phyloP scores from a whole-genome alignment of 2,888 invertebrate species.

The Acleris sparsana region DNA sequence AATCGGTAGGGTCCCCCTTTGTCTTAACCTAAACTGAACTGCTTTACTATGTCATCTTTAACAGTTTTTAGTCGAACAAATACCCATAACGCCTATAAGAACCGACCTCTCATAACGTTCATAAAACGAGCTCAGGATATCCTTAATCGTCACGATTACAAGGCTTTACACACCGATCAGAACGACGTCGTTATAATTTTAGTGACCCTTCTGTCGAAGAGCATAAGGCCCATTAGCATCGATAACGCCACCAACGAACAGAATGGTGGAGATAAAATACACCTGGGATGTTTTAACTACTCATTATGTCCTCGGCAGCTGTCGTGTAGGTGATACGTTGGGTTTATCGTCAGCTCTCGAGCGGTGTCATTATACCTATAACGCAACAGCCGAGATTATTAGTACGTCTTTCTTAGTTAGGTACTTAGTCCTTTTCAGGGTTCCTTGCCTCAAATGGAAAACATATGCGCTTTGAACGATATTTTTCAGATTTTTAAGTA shows the following conservation, averaged over 20 bases:
- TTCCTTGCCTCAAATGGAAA: no score
- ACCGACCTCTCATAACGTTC: constrained; percentile 1
- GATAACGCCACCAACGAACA: constrained; percentile 20
- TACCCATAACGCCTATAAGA: neutral
- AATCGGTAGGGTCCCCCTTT: no score
- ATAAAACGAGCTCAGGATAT: constrained; percentile 28
- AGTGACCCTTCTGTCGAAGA: constrained; percentile 31
- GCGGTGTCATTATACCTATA: neutral
- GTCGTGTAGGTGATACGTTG: constrained; percentile 14
- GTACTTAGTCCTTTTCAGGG: no score
- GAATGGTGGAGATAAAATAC: constrained; percentile 31
- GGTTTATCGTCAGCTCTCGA: constrained; percentile 10
- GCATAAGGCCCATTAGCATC: constrained; percentile 18
- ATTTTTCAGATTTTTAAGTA: no score
- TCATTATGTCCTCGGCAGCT: constrained; percentile 31
- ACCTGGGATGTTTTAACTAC: constrained; percentile 32
- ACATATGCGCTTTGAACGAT: no score
- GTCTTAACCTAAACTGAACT: no score
- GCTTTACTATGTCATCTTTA: no score
- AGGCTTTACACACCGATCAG: constrained; percentile 15
- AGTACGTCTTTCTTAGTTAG: no score
- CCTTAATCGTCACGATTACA: constrained; percentile 32
- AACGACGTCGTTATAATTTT: constrained; percentile 29
- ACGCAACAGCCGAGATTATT: no score
- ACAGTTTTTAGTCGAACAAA: no score